These are phyloP conservation scores for Stenolophus ochropezus DNA, from an alignment of 2,888 invertebrate genomes.

Conservation along the genomic window DNA sequence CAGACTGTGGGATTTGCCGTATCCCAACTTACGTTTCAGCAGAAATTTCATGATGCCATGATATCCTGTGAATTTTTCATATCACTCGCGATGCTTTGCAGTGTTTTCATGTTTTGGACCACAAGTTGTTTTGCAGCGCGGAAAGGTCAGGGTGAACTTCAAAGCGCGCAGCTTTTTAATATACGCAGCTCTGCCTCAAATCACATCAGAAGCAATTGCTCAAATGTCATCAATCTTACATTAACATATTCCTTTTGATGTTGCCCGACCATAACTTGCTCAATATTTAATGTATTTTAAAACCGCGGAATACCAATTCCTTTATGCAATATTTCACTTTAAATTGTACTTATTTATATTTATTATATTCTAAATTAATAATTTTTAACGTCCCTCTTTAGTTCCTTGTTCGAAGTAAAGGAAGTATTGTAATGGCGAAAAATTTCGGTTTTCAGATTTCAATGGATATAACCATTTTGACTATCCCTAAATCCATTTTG, in stretches of 20 bases:
- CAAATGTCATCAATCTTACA: background rate
- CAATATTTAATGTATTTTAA: no score
- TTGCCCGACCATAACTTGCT: no score
- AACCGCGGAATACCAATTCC: no score
- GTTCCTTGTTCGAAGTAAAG: no score
- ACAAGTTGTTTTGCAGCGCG: constrained; percentile 50
- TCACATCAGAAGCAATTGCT: background rate
- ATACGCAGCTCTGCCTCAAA: constrained; percentile 3
- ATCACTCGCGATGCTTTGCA: constrained; percentile 39
- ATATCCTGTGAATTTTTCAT: constrained; percentile 55
- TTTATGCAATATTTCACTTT: no score
- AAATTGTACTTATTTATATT: no score
- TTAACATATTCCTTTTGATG: background rate
- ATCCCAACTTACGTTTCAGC: constrained; percentile 56
- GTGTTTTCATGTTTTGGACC: constrained; percentile 53
- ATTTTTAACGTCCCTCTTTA: no score
- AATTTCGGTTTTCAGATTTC: no score
- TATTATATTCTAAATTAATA: no score
- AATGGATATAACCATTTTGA: no score
- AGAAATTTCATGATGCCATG: constrained; percentile 51
- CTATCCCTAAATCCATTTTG: no score
- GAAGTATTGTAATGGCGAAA: no score
- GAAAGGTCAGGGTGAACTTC: constrained; percentile 30
- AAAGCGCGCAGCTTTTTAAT: background rate
- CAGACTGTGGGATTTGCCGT: constrained; percentile 48